These are phyloP conservation scores for Oscheius sp. DNA, from an alignment of 2,888 invertebrate genomes.

Conservation along the genomic window DNA sequence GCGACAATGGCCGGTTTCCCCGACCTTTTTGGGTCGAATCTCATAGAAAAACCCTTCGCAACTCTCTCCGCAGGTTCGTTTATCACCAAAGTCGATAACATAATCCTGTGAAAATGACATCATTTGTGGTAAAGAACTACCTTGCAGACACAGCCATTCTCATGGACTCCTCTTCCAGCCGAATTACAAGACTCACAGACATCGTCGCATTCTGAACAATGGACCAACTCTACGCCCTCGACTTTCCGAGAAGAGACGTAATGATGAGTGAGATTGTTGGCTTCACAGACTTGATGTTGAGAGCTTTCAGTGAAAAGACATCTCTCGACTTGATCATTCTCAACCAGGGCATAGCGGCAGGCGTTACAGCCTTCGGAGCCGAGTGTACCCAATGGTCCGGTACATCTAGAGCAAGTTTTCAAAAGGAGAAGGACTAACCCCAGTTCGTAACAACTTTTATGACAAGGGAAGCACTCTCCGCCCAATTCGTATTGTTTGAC, in stretches of 20 bases:
- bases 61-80: neutral
- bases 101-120: neutral
- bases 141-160: conserved; percentile 38
- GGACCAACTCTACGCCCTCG: conserved; percentile 36
- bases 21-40: neutral
- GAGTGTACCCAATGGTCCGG: conserved; percentile 85
- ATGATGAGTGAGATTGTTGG: conserved; percentile 39
- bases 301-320: conserved; percentile 18
- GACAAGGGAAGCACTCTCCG: conserved; percentile 28
- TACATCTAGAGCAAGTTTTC: conserved; percentile 78
- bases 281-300: conserved; percentile 31
- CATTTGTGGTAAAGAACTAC: neutral
- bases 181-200: conserved; percentile 47
- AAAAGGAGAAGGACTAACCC: conserved; percentile 17
- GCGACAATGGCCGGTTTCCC: neutral
- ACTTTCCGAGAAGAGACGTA: conserved; percentile 30
- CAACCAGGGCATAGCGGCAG: conserved; percentile 87
- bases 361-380: conserved; percentile 86
- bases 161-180: conserved; percentile 27
- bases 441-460: conserved; percentile 31
- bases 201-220: conserved; percentile 49
- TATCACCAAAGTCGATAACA: neutral
- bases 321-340: conserved; percentile 4
- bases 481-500: conserved; percentile 7
- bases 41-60: neutral